phyloP scores from a whole-genome alignment of 2,797 vertebrate species.

The Erethizon dorsatum region DNA sequence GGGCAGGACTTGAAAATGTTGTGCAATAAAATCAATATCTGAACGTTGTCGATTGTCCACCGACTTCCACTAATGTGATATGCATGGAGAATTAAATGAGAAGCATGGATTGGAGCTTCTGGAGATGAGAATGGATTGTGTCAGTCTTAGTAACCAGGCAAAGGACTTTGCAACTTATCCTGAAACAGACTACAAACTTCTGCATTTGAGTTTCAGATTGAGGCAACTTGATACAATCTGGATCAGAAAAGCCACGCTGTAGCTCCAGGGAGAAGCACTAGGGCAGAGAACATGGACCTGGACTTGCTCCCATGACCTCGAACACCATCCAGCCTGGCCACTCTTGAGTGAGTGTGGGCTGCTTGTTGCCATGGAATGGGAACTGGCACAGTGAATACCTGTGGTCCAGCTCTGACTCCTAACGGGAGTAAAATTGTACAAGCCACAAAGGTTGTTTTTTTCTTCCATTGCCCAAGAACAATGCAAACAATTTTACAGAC shows the following conservation, averaged over 20 bases:
- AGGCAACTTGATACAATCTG: not conserved
- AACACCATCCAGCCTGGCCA: not conserved
- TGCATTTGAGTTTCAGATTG: not conserved
- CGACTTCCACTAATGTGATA: accelerated
- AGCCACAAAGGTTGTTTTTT: not conserved
- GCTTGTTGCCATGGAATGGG: accelerated
- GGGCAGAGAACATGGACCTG: accelerated
- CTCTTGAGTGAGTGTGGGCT: accelerated
- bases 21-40: accelerated
- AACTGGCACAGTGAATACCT: accelerated
- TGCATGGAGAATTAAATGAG: not conserved
- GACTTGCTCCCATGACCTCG: no score
- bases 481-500: not conserved
- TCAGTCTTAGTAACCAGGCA: not conserved
- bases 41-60: accelerated
- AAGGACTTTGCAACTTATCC: not conserved
- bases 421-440: not conserved
- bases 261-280: not conserved
- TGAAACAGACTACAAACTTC: not conserved
- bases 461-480: not conserved
- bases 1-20: not conserved
- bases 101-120: not conserved
- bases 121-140: accelerated
- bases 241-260: not conserved
- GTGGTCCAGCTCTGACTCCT: not conserved